Percentiles rank a stretch among this genome's conserved stretches.
Conservation (phyloP, 2,113 vertebrate species). For the Numenius arquata region DNA sequence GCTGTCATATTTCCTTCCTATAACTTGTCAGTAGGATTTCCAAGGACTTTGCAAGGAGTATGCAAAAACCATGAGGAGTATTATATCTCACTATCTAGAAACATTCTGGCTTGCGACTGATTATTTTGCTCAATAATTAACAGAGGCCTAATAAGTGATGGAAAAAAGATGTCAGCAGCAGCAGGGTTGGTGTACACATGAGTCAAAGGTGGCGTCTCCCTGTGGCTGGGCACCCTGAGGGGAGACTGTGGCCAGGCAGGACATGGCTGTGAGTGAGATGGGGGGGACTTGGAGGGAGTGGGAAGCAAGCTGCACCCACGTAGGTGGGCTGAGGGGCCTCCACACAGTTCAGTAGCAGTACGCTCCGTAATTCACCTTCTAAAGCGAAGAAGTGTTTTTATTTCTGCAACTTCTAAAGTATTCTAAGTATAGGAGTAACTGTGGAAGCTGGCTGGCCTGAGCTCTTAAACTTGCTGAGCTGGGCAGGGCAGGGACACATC, state of each 20-base stretch:
- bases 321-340: background rate
- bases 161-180: background rate
- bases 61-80: background rate
- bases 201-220: background rate
- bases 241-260: background rate
- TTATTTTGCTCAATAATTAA: background rate
- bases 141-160: background rate
- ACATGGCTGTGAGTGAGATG: rapidly evolving
- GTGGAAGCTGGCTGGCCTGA: slow-evolving; percentile 8
- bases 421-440: background rate
- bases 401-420: background rate
- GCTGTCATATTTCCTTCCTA: background rate
- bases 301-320: background rate
- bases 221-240: background rate
- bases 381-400: background rate
- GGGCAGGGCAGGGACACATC: background rate
- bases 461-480: background rate
- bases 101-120: background rate
- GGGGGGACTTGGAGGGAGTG: background rate
- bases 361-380: background rate
- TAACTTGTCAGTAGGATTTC: background rate
- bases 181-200: no score
- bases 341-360: background rate
- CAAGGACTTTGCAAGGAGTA: background rate
- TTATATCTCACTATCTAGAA: background rate